Evolutionary conservation across 2,797 vertebrate genomes (phyloP).

Genomic region (Otolemur crassicaudatus): DNA sequence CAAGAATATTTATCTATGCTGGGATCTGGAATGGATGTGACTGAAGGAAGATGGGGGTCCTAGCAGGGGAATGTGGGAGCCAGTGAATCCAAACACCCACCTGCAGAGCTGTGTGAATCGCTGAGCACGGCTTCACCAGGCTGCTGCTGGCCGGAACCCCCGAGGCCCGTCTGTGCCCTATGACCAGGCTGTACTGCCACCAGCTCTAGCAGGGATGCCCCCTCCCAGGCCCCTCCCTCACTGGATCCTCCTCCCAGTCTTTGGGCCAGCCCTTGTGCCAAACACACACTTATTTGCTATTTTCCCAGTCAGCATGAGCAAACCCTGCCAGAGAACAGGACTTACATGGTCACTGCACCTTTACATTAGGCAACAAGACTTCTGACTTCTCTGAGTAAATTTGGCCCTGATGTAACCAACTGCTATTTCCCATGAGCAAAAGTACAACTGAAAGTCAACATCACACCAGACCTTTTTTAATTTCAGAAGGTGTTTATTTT

Average conservation of each 20-base stretch:
- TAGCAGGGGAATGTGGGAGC: background rate
- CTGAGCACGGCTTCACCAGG: background rate
- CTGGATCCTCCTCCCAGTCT: background rate
- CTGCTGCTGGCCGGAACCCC: background rate
- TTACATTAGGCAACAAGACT: background rate
- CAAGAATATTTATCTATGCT: background rate
- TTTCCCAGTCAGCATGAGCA: background rate
- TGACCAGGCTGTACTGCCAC: accelerated
- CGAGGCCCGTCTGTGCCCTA: no score
- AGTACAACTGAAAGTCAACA: background rate
- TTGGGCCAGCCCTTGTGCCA: background rate
- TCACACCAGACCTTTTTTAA: background rate
- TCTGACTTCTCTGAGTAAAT: background rate
- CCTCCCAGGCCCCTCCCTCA: background rate
- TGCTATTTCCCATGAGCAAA: constrained; percentile 6
- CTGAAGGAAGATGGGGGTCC: background rate
- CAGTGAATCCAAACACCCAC: background rate
- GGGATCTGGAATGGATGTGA: background rate
- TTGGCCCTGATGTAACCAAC: background rate
- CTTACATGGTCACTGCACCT: background rate
- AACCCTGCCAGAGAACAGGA: background rate
- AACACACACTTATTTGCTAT: background rate
- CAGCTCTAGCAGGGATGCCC: background rate
- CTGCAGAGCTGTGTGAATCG: background rate
- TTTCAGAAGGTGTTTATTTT: constrained; percentile 56